Evolutionary conservation across 1,140 invertebrate genomes (phyloP).

Genomic region (Caenorhabditis inopinata): DNA sequence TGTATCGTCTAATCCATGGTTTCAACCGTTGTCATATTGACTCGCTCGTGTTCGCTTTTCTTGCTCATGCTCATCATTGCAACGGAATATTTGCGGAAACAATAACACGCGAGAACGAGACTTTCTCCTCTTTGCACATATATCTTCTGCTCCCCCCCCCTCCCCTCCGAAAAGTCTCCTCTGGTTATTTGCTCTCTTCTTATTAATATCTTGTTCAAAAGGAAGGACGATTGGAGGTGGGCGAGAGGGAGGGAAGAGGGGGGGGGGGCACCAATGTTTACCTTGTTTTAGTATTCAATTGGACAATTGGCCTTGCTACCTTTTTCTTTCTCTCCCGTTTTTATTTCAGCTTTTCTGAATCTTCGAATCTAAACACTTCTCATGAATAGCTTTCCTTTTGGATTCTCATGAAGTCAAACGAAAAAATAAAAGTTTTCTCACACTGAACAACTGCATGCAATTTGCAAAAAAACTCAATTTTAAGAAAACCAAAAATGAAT

Average conservation of each 20-base stretch:
- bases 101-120: slow-evolving; percentile 25
- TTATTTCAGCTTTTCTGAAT: background rate
- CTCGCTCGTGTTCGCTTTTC: too few relatives aligned
- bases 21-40: too few relatives aligned
- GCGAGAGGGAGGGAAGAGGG: background rate
- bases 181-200: slow-evolving; percentile 24
- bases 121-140: background rate
- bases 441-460: too few relatives aligned
- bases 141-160: background rate
- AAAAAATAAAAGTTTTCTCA: too few relatives aligned
- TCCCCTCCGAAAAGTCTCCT: background rate
- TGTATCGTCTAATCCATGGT: too few relatives aligned
- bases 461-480: too few relatives aligned
- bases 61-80: too few relatives aligned
- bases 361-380: too few relatives aligned
- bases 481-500: too few relatives aligned
- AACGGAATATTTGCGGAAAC: slow-evolving; percentile 1
- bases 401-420: too few relatives aligned
- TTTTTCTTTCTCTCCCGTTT: background rate
- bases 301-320: background rate
- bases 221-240: too few relatives aligned
- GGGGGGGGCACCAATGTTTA: background rate
- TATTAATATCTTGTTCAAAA: slow-evolving; percentile 26
- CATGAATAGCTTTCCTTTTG: too few relatives aligned
- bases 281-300: slow-evolving; percentile 28